Base-by-base conservation (phyloP, 1,140 invertebrate species). In the Meloidogyne hapla region DNA sequence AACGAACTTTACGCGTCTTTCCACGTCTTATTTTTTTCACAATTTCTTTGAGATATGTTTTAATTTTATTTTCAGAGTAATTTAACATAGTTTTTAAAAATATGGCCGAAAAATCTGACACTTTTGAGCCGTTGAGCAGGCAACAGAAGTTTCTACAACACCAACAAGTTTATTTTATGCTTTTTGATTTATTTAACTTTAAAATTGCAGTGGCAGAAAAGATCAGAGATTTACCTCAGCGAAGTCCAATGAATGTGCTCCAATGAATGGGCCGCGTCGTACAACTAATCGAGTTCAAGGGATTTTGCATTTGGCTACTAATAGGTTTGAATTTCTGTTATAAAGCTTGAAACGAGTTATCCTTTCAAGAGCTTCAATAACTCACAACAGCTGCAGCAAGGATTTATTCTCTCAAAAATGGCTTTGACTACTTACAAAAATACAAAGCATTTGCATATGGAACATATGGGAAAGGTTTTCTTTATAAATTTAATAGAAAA, bases 361-460 rank as follows among this genome's bases (percentile, higher is more conserved):
- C 33, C 5, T n/a, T 15, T 21, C 48, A 56, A n/a, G 48, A 56
- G 6, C 18, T 56, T 56, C 48, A 56, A 56, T 18, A 56, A 1
- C 48, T 56, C 5, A 56, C 48, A 56, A 56, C 48, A 6, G 48
- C 18, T 9, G 48, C n/a, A 4, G 48, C 48, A 56, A 56, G n/a
- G n/a, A 56, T 56, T 21, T 15, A 56, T 56, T 56, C 48, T n/a
- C 48, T 56, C n/a, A 56, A 56, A 21, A 56, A 56, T n/a, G 48
- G n/a, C 48, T 56, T 9, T n/a, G n/a, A 56, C 18, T 6, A 56
- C 48, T 56, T 56, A 56, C 48, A 56, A 56, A 21, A 56, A 56
- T n/a, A 56, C 48, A n/a, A 56, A 56, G 6, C 48, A 56, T 56
- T 56, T 56, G 48, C n/a, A 56, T 56, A n/a, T 56, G 48, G 48